Evolutionary conservation across 2,797 vertebrate species (phyloP), one percentile per base, ranked within the genome.

Genomic region (Schizothorax lantsangensis): DNA sequence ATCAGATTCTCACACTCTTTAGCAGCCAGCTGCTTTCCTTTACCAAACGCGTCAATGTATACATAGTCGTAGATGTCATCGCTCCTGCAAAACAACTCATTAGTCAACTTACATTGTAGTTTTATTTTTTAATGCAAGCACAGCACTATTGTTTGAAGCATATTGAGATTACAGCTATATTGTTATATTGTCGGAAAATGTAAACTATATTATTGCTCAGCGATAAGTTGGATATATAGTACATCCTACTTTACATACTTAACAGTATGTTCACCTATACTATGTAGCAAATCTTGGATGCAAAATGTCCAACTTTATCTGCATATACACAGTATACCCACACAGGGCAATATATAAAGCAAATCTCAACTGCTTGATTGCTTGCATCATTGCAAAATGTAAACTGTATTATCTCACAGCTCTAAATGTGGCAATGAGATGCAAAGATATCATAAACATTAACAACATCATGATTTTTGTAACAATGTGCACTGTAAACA

Each of bases 1-100:
- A 99, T 98, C 78, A 99, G 93, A 93, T 97, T 97, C 92, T 98
- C 97, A 0, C 98, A 99, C 91, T 99, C 98, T 91, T 98, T 99
- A 77, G 97, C 98, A 0, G 96, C 98, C 91, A 98, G 94, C 93
- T 97, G 97, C 91, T 98, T 98, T 87, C 98, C 98, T 91, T 96
- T 97, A 57, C 98, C 98, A 64, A 99, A 99, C 71, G 98, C 97
- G 0, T 99, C 98, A 0, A 99, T 96, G 93, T 99, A 99, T 72
- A 97, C 93, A 88, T 97, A 99, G 94, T 99, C 97, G 43, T 97
- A 97, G 93, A 99, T 98, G 92, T 98, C 96, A 8, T 95, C 95
- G 86, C 96, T 97, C 84, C 98, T 99, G 91, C 45, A 43, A 79
- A 66, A 72, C 45, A 62, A 79, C 6, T 66, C 52, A 30, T 17